Conservation (phyloP, 2,797 vertebrate genomes). For the Eospalax fontanierii region DNA sequence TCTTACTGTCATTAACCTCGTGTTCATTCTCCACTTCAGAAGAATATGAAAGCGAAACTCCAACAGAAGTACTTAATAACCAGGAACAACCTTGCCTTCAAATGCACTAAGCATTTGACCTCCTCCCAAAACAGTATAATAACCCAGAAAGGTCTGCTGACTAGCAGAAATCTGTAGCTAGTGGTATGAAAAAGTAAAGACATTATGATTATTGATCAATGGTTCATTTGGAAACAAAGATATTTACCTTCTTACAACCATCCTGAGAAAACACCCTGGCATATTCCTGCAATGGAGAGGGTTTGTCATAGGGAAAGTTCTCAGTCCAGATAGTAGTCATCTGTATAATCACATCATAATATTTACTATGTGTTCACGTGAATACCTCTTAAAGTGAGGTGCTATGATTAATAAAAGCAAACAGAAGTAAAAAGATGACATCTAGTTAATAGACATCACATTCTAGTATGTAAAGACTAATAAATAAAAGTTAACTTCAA, state of each 20-base stretch:
- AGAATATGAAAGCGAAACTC: not conserved
- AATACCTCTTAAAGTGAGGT: not conserved
- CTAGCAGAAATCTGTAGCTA: not conserved
- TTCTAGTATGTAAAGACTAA: not conserved
- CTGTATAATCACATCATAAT: constrained; percentile 1
- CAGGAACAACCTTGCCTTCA: not conserved
- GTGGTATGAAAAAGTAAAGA: not conserved
- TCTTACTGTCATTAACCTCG: not conserved
- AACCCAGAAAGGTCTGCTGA: not conserved
- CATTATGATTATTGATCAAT: not conserved
- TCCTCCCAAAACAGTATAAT: not conserved
- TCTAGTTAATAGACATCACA: not conserved
- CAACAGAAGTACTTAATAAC: not conserved
- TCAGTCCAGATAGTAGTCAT: not conserved
- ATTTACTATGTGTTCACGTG: not conserved
- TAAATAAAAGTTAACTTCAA: constrained; percentile 31
- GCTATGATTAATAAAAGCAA: not conserved
- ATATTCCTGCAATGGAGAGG: not conserved
- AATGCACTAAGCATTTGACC: not conserved
- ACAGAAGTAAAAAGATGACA: not conserved
- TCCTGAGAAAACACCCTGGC: not conserved
- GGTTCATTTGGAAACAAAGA: constrained; percentile 15
- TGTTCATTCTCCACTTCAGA: not conserved
- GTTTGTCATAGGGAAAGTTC: not conserved
- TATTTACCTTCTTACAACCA: not conserved